Base-by-base conservation (phyloP, 2,888 invertebrate genomes). In the Hanleya hanleyi region DNA sequence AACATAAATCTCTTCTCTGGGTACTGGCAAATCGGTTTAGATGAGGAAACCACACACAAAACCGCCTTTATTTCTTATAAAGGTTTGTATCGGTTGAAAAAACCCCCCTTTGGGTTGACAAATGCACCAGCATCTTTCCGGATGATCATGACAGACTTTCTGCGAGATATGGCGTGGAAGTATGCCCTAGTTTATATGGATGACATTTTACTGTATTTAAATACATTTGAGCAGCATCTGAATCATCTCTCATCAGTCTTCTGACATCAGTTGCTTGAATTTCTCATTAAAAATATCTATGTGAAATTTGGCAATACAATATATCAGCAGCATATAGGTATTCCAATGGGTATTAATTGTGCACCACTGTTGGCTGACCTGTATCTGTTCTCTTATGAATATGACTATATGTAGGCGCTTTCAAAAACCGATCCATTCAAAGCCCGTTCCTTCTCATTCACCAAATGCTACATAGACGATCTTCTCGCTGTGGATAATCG, bases 21-120 rank as follows among this genome's bases (percentile, higher is more conserved):
- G n/a, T 69, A 37, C 33, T 69, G 69, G 69, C 69, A 69, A 62
- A 62, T 69, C 7, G 66, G 66, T n/a, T 6, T 69, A 35, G 61
- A 69, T 26, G 29, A 32, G 9, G 26, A 5, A 7, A n/a, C 62
- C 15, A 65, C 64, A 41, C 41, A 69, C 7, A 69, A 62, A 65
- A 62, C 69, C 9, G 57, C 69, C 6, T 69, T 69, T 38, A 29
- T 37, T 9, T 65, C 62, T 6, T 64, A 35, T 18, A 2, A 38
- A 33, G 62, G 70, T 2, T 1, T 47, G 1, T 64, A 41, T 38
- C 38, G 64, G 29, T 64, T 37, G 7, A 38, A 36, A 6, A 6
- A 12, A 1, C 36, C 57, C 2, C 51, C 69, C 2, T 68, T 68
- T 37, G 69, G 69, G 2, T 57, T 57, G 12, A 32, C n/a, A 4